Conservation (phyloP, 2,888 invertebrate genomes). For the Torymus aiolomorphi region DNA sequence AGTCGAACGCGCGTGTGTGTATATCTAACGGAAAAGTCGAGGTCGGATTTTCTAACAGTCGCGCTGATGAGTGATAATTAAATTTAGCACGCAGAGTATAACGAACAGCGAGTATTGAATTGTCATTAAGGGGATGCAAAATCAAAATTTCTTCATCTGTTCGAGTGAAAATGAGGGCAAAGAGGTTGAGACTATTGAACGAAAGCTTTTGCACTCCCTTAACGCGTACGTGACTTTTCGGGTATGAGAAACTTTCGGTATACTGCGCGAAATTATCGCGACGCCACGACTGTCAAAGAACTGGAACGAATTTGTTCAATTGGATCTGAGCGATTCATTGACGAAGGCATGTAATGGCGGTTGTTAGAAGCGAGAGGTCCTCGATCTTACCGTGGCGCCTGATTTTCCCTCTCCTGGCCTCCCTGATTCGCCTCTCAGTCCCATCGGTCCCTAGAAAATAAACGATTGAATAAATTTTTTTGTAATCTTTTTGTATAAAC, state of each 20-base stretch:
- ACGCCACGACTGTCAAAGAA: slow-evolving; percentile 31
- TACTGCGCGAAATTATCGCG: slow-evolving; percentile 5
- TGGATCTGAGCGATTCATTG: slow-evolving; percentile 65
- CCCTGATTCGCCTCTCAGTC: slow-evolving; percentile 86
- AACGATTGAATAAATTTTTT: not conserved
- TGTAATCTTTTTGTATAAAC: too few relatives aligned
- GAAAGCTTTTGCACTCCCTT: not conserved
- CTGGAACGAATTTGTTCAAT: slow-evolving; percentile 24
- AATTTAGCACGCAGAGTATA: not conserved
- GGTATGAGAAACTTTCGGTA: not conserved
- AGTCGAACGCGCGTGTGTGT: not conserved
- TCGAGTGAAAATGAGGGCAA: too few relatives aligned
- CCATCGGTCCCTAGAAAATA: slow-evolving; percentile 85
- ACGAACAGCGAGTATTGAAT: not conserved
- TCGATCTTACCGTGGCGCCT: slow-evolving; percentile 86
- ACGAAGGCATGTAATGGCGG: slow-evolving; percentile 70
- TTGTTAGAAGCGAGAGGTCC: slow-evolving; percentile 73
- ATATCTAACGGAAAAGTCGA: slow-evolving; percentile 9
- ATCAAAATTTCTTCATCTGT: too few relatives aligned
- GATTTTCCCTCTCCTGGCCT: slow-evolving; percentile 85
- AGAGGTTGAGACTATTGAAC: too few relatives aligned
- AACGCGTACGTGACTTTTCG: not conserved
- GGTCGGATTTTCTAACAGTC: slow-evolving; percentile 18
- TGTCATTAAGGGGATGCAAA: not conserved
- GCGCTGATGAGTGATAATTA: slow-evolving; percentile 4